A percentile compares a stretch with the other conserved stretches of the same genome.
Evolutionary conservation across 2,797 vertebrate species (phyloP).

Genomic region (Ataeniobius toweri): DNA sequence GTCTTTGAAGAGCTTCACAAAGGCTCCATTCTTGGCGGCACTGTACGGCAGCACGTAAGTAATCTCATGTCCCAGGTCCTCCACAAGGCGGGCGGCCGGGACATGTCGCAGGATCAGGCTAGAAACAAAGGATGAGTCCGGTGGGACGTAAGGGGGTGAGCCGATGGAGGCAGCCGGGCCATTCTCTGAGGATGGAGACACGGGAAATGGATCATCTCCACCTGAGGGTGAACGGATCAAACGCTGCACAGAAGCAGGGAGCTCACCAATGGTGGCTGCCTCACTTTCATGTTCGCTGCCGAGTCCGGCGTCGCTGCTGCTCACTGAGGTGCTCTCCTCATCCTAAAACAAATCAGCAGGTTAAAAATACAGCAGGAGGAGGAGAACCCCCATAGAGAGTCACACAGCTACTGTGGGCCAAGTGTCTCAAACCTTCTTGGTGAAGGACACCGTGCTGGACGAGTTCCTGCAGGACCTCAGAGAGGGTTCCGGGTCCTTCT

Average conservation of each 20-base stretch:
- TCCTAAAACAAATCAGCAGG: slow-evolving; percentile 57
- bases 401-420: background rate
- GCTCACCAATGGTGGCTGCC: slow-evolving; percentile 90
- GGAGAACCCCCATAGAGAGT: too few species aligned
- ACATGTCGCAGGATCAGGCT: slow-evolving; percentile 90
- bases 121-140: slow-evolving; percentile 89
- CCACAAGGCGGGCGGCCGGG: slow-evolving; percentile 88
- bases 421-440: slow-evolving; percentile 83
- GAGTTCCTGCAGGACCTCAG: slow-evolving; percentile 92
- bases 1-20: slow-evolving; percentile 93
- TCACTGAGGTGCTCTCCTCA: slow-evolving; percentile 92
- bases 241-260: background rate
- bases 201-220: slow-evolving; percentile 18
- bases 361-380: background rate
- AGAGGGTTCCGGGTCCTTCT: slow-evolving; percentile 90
- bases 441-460: slow-evolving; percentile 90
- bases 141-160: slow-evolving; percentile 24
- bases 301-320: slow-evolving; percentile 95
- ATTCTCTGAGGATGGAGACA: slow-evolving; percentile 52
- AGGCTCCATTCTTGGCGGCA: slow-evolving; percentile 92
- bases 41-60: slow-evolving; percentile 92
- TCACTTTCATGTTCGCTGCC: slow-evolving; percentile 98
- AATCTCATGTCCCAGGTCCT: slow-evolving; percentile 94
- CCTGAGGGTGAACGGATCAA: background rate
- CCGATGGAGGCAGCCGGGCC: slow-evolving; percentile 38